These are phyloP conservation scores for Latrodectus hesperus DNA, from an alignment of 2,888 invertebrate genomes.

Conservation along the genomic window DNA sequence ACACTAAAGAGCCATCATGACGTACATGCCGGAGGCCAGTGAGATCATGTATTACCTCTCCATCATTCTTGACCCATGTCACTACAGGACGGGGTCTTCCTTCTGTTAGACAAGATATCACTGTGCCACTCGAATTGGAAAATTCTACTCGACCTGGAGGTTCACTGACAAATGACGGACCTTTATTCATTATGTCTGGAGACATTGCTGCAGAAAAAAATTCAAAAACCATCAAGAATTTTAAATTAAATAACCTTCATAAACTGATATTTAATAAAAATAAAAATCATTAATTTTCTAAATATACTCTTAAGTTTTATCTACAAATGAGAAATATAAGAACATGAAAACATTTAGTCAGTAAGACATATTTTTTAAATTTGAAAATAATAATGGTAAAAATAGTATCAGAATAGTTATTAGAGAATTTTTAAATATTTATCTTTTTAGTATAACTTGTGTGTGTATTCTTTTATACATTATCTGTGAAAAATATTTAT, in stretches of 20 bases:
- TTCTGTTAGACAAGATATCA: slow-evolving; percentile 52
- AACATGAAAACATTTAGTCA: too few relatives aligned
- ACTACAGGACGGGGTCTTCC: slow-evolving; percentile 50
- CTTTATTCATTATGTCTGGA: slow-evolving; percentile 28
- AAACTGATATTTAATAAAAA: background rate
- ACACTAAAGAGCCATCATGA: slow-evolving; percentile 88
- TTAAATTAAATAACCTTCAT: too few relatives aligned
- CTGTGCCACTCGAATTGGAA: slow-evolving; percentile 61
- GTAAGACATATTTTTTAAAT: too few relatives aligned
- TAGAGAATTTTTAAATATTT: too few relatives aligned
- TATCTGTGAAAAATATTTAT: too few relatives aligned
- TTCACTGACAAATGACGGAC: slow-evolving; percentile 66
- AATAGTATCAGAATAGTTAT: too few relatives aligned
- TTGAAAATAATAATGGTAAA: too few relatives aligned
- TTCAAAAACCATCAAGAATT: background rate
- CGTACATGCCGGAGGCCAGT: slow-evolving; percentile 66
- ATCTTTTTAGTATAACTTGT: too few relatives aligned
- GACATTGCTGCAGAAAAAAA: slow-evolving; percentile 20
- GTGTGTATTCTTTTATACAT: too few relatives aligned
- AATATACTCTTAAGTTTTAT: background rate
- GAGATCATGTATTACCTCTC: slow-evolving; percentile 39
- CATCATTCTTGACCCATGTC: slow-evolving; percentile 58
- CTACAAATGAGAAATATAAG: too few relatives aligned
- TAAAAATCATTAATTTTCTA: background rate
- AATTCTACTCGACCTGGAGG: slow-evolving; percentile 61